A percentile compares a stretch with the other conserved stretches of the same genome.
These are phyloP conservation scores for Protobothrops flavoviridis DNA, from an alignment of 2,113 vertebrate species.

Conservation along the genomic window DNA sequence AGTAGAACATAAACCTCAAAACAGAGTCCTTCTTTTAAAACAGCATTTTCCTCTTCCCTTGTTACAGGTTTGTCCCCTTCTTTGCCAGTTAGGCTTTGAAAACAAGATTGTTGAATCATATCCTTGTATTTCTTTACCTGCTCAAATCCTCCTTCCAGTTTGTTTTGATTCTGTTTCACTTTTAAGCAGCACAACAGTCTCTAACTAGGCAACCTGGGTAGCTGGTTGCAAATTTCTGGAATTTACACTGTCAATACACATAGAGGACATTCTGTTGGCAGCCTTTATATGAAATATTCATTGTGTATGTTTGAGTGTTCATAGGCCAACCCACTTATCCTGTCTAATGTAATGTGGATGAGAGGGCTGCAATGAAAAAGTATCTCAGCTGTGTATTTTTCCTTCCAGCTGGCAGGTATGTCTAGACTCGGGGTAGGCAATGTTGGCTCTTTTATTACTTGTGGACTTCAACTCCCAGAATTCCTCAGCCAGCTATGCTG, in stretches of 20 bases:
- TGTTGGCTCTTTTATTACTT: too few relatives aligned
- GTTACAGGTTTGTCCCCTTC: too few relatives aligned
- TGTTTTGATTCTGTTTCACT: not conserved
- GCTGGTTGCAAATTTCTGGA: not conserved
- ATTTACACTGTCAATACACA: not conserved
- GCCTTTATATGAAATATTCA: not conserved
- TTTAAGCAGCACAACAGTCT: not conserved
- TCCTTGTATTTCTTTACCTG: not conserved
- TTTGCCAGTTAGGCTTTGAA: too few relatives aligned
- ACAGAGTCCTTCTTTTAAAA: too few relatives aligned
- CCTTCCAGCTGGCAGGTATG: not conserved
- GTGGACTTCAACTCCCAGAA: too few relatives aligned
- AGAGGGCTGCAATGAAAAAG: not conserved
- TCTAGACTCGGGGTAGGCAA: too few relatives aligned
- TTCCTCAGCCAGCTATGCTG: too few relatives aligned
- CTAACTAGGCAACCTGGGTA: not conserved
- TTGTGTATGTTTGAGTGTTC: not conserved
- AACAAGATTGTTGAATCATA: not conserved
- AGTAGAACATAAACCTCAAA: not conserved
- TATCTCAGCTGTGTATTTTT: not conserved
- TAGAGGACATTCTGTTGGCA: not conserved
- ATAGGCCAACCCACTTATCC: not conserved
- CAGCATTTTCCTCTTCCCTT: too few relatives aligned
- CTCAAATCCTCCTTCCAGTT: not conserved
- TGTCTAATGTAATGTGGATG: not conserved